A percentile compares a stretch with the other conserved stretches of the same genome.
Conservation (phyloP, 2,113 vertebrate species). For the Irena cyanogastra region DNA sequence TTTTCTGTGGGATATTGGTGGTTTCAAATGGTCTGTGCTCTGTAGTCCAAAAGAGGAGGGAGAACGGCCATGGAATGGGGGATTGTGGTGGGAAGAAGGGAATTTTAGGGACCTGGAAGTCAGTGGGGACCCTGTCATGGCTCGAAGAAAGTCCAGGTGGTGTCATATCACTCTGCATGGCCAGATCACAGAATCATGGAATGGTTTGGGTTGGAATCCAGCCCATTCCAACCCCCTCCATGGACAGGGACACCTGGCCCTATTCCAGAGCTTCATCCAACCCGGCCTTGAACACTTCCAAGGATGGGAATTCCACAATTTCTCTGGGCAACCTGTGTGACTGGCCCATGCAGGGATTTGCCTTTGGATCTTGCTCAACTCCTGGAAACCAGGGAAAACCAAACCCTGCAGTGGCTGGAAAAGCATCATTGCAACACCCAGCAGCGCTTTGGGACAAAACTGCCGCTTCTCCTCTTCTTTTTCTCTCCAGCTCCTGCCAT, state of each 20-base stretch:
- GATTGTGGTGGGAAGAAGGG: background rate
- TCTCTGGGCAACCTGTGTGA: accelerated
- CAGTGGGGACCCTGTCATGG: accelerated
- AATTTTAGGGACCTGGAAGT: background rate
- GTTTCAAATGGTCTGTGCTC: background rate
- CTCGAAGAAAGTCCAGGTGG: accelerated
- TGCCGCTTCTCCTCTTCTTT: background rate
- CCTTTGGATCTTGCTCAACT: background rate
- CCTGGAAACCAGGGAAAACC: background rate
- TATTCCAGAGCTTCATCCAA: background rate
- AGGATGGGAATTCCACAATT: background rate
- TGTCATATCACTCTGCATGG: background rate
- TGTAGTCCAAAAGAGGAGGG: background rate
- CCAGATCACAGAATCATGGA: background rate
- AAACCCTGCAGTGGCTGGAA: background rate
- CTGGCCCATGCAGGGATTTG: background rate
- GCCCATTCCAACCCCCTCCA: background rate
- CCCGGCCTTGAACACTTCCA: accelerated
- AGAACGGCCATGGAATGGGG: background rate
- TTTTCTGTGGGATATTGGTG: background rate
- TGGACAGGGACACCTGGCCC: background rate
- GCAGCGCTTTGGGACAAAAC: accelerated
- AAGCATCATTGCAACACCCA: background rate
- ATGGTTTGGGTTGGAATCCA: background rate
- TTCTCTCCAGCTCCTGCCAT: background rate